Evolutionary conservation across 2,888 invertebrate genomes (phyloP), one percentile per base, ranked within the genome.

Genomic region (Harpagoxenus sublaevis): DNA sequence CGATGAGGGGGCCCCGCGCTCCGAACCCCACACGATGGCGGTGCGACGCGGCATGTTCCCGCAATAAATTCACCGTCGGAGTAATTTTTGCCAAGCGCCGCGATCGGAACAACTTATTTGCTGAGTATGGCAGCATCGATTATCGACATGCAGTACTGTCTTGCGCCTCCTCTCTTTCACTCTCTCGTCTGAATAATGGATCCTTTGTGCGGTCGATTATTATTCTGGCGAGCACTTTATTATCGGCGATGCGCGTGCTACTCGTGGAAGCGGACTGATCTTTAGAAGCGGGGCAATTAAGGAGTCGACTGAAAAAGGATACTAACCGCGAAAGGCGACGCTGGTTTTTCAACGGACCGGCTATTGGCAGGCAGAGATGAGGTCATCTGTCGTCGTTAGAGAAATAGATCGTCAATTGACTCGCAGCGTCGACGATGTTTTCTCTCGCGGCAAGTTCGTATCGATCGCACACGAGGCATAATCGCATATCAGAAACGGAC

Each of bases 251-350:
- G 55, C 62, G 55, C 70, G 66, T 28, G 71, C 62, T 51, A 68
- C 53, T 68, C 73, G 45, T 23, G 73, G 62, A 66, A 73, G 75
- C 63, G 71, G 57, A 77, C 71, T 70, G 91, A 92, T 91, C 92
- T 93, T 92, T 91, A 92, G 92, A 92, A 93, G 92, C 92, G 92
- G 31, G 91, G 93, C 93, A 93, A 93, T 93, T 93, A 93, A 93
- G 86, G 84, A 84, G 84, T 84, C 84, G 86, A 82, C 91, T 92
- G 90, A 91, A 92, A 92, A 93, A 92, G 92, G 92, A 92, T 89
- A 85, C 51, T 12, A 74, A 68, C 83, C 68, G 91, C 90, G 91
- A 93, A 94, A 93, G 93, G 92, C 92, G 89, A 89, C 91, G 92
- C 91, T 89, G 87, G 89, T 92, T 93, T 93, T 94, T 93, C 91